phyloP scores from a whole-genome alignment of 2,113 vertebrate genomes.

The Anas platyrhynchos region DNA sequence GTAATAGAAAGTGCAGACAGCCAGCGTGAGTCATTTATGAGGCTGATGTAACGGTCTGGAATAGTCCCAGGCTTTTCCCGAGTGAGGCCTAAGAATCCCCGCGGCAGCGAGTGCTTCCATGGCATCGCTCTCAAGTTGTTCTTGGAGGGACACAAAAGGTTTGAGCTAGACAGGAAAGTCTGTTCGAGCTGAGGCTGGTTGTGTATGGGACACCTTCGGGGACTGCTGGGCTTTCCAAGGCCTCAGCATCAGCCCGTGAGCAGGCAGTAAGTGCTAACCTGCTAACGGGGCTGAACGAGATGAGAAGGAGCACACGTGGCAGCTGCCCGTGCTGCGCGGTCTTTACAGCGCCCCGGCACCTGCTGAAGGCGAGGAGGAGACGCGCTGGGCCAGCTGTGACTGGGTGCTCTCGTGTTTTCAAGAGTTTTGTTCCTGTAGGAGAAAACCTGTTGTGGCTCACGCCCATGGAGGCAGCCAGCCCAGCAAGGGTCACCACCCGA shows the following conservation, averaged over 20 bases:
- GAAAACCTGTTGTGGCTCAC: accelerated
- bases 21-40: neutral
- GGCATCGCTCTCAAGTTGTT: neutral
- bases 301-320: accelerated
- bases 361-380: neutral
- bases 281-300: neutral
- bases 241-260: neutral
- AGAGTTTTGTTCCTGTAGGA: neutral
- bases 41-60: slow-evolving; percentile 21
- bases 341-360: neutral
- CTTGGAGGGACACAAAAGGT: neutral
- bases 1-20: neutral
- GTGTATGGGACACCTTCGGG: accelerated
- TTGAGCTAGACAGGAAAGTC: neutral
- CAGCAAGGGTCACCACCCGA: neutral
- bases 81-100: neutral
- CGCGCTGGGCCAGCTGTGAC: accelerated
- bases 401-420: neutral
- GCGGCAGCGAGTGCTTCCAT: neutral
- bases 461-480: accelerated
- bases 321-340: neutral
- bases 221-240: neutral
- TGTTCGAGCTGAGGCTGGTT: neutral
- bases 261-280: neutral
- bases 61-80: neutral